Evolutionary conservation across 2,888 invertebrate species (phyloP).

Genomic region (Drosophila histrio): DNA sequence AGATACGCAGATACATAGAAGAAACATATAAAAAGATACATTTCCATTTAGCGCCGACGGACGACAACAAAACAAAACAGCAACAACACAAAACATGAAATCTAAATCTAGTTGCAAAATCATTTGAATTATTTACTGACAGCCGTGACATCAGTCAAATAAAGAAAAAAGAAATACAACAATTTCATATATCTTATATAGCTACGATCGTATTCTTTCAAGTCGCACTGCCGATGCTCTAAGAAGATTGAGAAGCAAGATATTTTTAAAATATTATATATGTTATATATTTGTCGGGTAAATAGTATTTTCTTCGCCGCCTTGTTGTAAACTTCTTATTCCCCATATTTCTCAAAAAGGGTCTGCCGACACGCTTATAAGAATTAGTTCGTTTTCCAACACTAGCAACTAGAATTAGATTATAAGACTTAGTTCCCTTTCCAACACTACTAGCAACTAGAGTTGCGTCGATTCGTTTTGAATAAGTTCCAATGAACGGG

Average conservation of each 20-base stretch:
- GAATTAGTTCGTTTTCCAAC: too few species aligned
- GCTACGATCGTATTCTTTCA: not conserved
- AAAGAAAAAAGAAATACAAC: constrained; percentile 7
- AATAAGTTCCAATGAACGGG: too few species aligned
- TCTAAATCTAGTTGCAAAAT: constrained; percentile 69
- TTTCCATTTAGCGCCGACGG: constrained; percentile 47
- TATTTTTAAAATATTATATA: not conserved
- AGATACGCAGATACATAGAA: constrained; percentile 20
- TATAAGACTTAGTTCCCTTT: too few species aligned
- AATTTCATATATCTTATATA: constrained; percentile 24
- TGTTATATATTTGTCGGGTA: not conserved
- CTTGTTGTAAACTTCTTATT: too few species aligned
- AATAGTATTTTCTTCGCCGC: too few species aligned
- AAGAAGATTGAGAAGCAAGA: not conserved
- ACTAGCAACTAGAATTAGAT: too few species aligned
- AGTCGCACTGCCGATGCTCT: constrained; percentile 26
- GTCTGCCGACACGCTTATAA: too few species aligned
- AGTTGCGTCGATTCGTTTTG: too few species aligned
- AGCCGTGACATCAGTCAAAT: constrained; percentile 60
- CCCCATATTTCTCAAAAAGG: too few species aligned
- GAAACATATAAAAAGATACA: constrained; percentile 37
- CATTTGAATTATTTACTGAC: constrained; percentile 66
- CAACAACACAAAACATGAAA: constrained; percentile 51
- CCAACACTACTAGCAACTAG: too few species aligned
- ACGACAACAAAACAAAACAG: constrained; percentile 7